These are phyloP conservation scores for Argynnis bischoffii DNA, from an alignment of 2,888 invertebrate genomes.

Conservation along the genomic window DNA sequence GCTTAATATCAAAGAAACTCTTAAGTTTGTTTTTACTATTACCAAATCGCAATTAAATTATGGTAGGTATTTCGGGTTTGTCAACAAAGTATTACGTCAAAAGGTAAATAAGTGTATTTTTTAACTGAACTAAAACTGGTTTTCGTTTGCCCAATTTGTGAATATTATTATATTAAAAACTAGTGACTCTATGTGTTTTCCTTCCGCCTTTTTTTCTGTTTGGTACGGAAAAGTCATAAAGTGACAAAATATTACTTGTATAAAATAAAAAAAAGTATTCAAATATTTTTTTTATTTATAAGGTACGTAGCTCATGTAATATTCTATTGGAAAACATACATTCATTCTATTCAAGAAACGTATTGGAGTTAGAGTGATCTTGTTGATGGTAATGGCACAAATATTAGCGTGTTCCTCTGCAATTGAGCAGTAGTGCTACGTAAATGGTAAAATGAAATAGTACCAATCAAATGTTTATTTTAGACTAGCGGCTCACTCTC, in stretches of 20 bases:
- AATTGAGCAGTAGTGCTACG: constrained; percentile 8
- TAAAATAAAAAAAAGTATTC: no score
- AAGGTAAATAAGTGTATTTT: not conserved
- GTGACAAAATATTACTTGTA: no score
- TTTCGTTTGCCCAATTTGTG: not conserved
- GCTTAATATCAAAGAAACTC: not conserved
- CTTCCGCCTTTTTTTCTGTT: no score
- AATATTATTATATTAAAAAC: no score
- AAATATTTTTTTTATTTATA: no score
- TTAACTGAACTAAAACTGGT: not conserved
- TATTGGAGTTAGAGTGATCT: not conserved
- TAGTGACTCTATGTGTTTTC: no score
- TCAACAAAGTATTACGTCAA: constrained; percentile 2
- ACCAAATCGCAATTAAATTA: constrained; percentile 1
- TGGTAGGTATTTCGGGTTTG: not conserved
- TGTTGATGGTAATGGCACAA: constrained; percentile 19
- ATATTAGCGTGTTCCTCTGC: constrained; percentile 11
- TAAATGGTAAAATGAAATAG: constrained; percentile 1
- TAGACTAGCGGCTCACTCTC: no score
- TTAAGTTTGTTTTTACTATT: not conserved
- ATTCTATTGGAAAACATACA: not conserved
- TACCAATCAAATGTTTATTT: not conserved
- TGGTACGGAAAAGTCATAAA: no score
- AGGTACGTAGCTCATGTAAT: no score
- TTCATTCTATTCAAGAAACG: not conserved